Evolutionary conservation across 2,888 invertebrate species (phyloP), one percentile per base, ranked within the genome.

Genomic region (Nymphalis c-album): DNA sequence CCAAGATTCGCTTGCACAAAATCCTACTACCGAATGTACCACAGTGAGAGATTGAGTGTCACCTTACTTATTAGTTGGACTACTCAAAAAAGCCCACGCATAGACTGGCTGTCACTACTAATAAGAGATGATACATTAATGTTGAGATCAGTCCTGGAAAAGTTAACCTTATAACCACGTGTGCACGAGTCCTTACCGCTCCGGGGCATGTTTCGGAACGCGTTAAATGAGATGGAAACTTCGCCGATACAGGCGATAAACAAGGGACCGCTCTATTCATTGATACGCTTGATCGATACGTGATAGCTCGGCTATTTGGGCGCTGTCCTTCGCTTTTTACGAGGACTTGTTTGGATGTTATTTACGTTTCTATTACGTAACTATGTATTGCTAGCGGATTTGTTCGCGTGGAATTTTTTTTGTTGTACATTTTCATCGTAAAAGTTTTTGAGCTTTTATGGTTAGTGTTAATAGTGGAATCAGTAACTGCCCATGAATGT

Each of bases 211-310:
- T 40, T 40, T 60, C 53, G 40, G 22, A 51, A n/a, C 50, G 7
- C 13, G 62, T 18, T 82, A 82, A 87, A 87, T 87, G 88, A 86
- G 83, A 81, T 81, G 86, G 85, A 88, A 88, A 86, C 81, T 75
- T 74, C 69, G 78, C 79, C 83, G 86, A 85, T 84, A 85, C 79
- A 82, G 73, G 76, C 73, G 75, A 77, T 78, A 79, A 77, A 83
- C 80, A 81, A 76, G 75, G 74, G 74, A 66, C 57, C 7, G 18
- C 26, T 68, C 51, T 65, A 66, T 65, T 64, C 35, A 66, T 63
- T 58, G 66, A 66, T 67, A 57, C 66, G 63, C 53, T 60, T 67
- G 63, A 67, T 67, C 63, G 51, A 59, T 59, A 67, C 46, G 18
- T n/a, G 63, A 67, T 67, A 63, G 53, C 59, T 46, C 18, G 45